Base-by-base conservation (phyloP, 1,140 invertebrate genomes). In the Nixonia krombeini region DNA sequence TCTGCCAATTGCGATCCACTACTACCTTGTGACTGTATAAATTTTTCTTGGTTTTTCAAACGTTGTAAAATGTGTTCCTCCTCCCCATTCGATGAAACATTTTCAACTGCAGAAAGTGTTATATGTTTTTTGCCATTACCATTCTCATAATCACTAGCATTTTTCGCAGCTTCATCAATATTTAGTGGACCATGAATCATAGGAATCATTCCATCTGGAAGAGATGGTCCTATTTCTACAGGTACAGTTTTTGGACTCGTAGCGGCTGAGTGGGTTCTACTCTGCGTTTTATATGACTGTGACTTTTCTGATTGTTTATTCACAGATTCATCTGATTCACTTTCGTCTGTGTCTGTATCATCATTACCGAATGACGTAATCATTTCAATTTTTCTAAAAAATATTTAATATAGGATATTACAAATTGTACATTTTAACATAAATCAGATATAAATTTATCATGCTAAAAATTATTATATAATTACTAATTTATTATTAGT, bases 321-420 rank as follows among this genome's bases (percentile, higher is more conserved):
- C 4, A 13, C 1, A 0, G 57, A 31, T 7, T 67, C 44, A 17
- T 73, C 68, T 1, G 62, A 68, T 8, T 40, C 51, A 45, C 56
- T 65, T n/a, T 65, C 46, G 2, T 83, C 77, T 0, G 85, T 85
- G 38, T 85, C 82, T 9, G 37, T 62, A 6, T 64, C 76, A 2
- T 85, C 84, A 16, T 78, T 80, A 2, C 87, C 87, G 74, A 87
- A 89, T 0, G 87, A 88, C 7, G 88, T 87, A 49, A 89, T 89
- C 79, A 89, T 85, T 70, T 88, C 88, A 72, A 89, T 89, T 83
- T 86, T 87, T 31, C 87, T 89, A 53, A 13, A 84, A 83, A 72
- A 44, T 62, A 33, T 21, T 23, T 9, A 26, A 35, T 29, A 31
- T 1, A 40, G 4, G 2, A 28, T n/a, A n/a, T n/a, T n/a, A n/a